A percentile compares a stretch with the other conserved stretches of the same genome.
Conservation (phyloP, 2,888 invertebrate species). For the Lasius fuliginosus region DNA sequence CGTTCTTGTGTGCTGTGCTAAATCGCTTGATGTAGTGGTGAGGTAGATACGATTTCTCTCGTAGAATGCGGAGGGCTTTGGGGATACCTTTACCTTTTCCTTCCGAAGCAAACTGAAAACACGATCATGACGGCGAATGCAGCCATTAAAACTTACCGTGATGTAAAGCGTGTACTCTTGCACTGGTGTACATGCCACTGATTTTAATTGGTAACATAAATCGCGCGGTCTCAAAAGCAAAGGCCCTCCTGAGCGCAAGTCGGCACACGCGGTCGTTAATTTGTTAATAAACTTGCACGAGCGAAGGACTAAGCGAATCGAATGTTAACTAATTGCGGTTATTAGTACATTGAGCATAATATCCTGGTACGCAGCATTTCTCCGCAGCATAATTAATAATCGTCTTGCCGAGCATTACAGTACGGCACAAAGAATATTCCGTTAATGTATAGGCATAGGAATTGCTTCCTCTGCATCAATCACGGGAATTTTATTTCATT, state of each 20-base stretch:
- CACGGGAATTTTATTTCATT: slow-evolving; percentile 31
- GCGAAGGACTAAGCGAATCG: slow-evolving; percentile 46
- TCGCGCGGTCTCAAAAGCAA: slow-evolving; percentile 48
- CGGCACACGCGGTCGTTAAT: slow-evolving; percentile 48
- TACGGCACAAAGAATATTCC: slow-evolving; percentile 26
- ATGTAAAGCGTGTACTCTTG: slow-evolving; percentile 50
- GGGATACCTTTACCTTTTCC: not conserved
- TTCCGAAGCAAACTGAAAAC: slow-evolving; percentile 32
- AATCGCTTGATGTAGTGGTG: not conserved
- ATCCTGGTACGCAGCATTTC: slow-evolving; percentile 27
- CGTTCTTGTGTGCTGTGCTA: not conserved
- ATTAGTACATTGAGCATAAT: slow-evolving; percentile 51
- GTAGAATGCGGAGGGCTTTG: not conserved
- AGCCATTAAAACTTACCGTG: slow-evolving; percentile 41
- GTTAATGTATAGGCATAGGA: slow-evolving; percentile 38
- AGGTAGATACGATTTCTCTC: not conserved
- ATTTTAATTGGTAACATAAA: slow-evolving; percentile 62
- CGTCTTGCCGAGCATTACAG: slow-evolving; percentile 20
- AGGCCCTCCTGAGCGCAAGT: slow-evolving; percentile 21
- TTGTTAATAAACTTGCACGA: slow-evolving; percentile 57
- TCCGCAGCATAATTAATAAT: slow-evolving; percentile 39
- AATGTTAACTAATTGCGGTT: slow-evolving; percentile 55
- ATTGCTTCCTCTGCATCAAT: slow-evolving; percentile 24
- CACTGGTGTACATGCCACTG: slow-evolving; percentile 50
- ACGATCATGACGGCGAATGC: slow-evolving; percentile 31